A percentile compares a stretch with the other conserved stretches of the same genome.
Conservation (phyloP, 2,113 vertebrate genomes). For the Pardalotus punctatus region DNA sequence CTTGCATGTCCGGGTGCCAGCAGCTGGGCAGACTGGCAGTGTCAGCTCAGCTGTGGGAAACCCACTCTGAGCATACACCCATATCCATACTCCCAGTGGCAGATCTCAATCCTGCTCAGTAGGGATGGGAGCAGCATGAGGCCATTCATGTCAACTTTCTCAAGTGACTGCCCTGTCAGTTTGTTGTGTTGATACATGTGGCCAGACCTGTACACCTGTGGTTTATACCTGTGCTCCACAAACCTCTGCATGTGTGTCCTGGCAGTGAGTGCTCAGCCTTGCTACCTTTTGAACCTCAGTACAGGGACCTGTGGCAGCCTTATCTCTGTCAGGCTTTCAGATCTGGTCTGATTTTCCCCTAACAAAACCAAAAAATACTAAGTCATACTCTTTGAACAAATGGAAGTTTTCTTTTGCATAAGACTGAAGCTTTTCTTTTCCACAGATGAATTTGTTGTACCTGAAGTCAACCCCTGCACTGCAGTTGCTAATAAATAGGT, state of each 20-base stretch:
- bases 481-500: not conserved
- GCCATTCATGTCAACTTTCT: not conserved
- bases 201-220: not conserved
- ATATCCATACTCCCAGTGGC: accelerated
- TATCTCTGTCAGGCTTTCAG: not conserved
- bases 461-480: not conserved
- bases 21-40: not conserved
- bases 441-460: not conserved
- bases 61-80: not conserved
- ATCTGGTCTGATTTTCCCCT: not conserved
- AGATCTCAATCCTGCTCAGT: not conserved
- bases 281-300: accelerated
- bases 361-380: accelerated
- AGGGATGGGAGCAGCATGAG: not conserved
- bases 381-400: not conserved
- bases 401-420: not conserved
- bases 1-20: not conserved
- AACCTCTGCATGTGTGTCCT: not conserved
- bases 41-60: not conserved
- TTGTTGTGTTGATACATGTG: not conserved
- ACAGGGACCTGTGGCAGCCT: not conserved
- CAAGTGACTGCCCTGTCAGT: not conserved
- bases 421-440: not conserved
- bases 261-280: not conserved
- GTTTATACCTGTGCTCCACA: not conserved